phyloP scores from a whole-genome alignment of 2,888 invertebrate genomes.

The Hyposoter dolosus region DNA sequence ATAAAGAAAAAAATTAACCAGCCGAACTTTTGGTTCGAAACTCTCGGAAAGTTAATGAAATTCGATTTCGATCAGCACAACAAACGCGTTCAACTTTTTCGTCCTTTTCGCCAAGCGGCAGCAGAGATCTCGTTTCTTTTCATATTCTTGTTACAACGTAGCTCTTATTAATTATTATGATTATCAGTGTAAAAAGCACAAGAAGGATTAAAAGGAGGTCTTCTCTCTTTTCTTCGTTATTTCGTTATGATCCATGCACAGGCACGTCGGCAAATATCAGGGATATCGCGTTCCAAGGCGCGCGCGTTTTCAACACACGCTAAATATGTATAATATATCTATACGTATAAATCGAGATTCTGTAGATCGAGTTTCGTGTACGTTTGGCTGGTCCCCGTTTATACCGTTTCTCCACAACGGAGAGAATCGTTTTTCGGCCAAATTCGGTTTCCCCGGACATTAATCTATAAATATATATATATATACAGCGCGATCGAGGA shows the following conservation, averaged over 20 bases:
- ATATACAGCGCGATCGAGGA: conserved; percentile 13
- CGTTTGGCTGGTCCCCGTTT: conserved; percentile 47
- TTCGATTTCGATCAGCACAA: conserved; percentile 78
- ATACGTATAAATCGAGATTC: conserved; percentile 16
- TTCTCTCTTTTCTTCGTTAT: conserved; percentile 13
- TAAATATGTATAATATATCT: neutral
- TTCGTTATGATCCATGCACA: conserved; percentile 77
- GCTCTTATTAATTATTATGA: conserved; percentile 19
- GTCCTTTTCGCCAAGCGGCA: no score
- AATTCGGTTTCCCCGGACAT: conserved; percentile 54
- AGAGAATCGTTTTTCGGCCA: conserved; percentile 59
- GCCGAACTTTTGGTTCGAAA: conserved; percentile 10
- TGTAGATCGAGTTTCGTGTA: conserved; percentile 66
- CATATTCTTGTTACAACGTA: conserved; percentile 24
- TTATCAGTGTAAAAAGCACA: conserved; percentile 68
- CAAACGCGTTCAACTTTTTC: conserved; percentile 17
- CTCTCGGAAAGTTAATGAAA: conserved; percentile 57
- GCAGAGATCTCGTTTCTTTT: neutral
- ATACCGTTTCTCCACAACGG: conserved; percentile 37
- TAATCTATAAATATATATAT: conserved; percentile 11
- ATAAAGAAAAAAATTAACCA: neutral
- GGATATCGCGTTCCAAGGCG: conserved; percentile 82
- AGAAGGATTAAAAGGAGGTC: conserved; percentile 75
- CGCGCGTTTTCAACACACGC: conserved; percentile 63
- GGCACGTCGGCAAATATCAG: conserved; percentile 82